Evolutionary conservation across 2,113 vertebrate species (phyloP), one percentile per base, ranked within the genome.

Genomic region (Elephas maximus): DNA sequence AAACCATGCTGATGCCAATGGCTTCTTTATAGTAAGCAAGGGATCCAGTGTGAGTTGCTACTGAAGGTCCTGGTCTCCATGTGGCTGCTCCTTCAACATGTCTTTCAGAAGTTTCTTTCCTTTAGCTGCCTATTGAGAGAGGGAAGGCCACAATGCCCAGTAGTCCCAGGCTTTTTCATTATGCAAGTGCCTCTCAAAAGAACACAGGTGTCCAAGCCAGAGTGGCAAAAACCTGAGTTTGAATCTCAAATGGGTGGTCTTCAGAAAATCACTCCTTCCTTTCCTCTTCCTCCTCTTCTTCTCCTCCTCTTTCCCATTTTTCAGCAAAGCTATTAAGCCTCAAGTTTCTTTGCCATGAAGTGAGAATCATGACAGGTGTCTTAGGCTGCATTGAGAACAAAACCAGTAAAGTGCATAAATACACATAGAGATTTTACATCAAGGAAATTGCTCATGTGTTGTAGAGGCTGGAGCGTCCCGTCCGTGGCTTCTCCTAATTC

Each of bases 101-200:
- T 45, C 26, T 45, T 92, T 93, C 62, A 88, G 88, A 95, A 67
- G 45, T 89, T 78, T 80, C 63, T 92, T 76, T 33, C 20, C 23
- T 9, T 84, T 79, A 12, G 4, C 11, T 26, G 11, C 30, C 44
- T 78, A 26, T 10, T 20, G 41, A 76, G 0, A 44, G 67, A 12
- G 10, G 51, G 62, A 74, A 81, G 90, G 15, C 21, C 23, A 77
- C 30, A 45, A 62, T 2, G 0, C 51, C 71, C 33, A 62, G 8
- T 0, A 17, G 3, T 83, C 26, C 63, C 18, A 69, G 33, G 33
- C 37, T 17, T 73, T 93, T 78, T 67, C 62, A 76, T 96, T n/a
- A 51, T 17, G 0, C 4, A 11, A 2, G 18, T 79, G 14, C 3
- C 21, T 81, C 57, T 94, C 57, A 45, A 85, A 84, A n/a, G 18